A percentile compares a stretch with the other conserved stretches of the same genome.
phyloP scores from a whole-genome alignment of 30 jellyfish, hydroid and myxozoan species.

The Aurelia coerulea region DNA sequence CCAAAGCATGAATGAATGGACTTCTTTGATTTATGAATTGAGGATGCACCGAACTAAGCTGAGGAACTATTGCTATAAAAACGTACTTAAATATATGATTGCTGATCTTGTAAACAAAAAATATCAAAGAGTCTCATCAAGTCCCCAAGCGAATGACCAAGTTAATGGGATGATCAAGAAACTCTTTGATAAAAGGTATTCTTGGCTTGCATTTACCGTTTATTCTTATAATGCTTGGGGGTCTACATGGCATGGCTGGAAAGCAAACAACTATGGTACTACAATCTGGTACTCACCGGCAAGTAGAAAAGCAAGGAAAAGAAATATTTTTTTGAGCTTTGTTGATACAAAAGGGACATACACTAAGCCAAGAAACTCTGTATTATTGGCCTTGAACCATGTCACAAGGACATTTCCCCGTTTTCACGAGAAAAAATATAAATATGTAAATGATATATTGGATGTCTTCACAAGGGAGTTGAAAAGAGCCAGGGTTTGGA shows the following conservation, averaged over 20 bases:
- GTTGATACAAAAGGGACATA: slow-evolving; percentile 47
- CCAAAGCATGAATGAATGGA: slow-evolving; percentile 10
- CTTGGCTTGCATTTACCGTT: slow-evolving; percentile 11
- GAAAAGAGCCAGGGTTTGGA: background rate
- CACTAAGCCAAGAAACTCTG: too few species aligned
- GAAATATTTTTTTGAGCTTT: slow-evolving; percentile 18
- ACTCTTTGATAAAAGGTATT: background rate
- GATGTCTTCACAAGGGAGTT: background rate
- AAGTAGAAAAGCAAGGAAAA: slow-evolving; percentile 17
- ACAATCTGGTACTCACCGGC: slow-evolving; percentile 28
- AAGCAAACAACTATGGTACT: too few species aligned
- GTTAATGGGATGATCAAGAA: background rate
- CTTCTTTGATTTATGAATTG: background rate
- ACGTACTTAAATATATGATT: background rate
- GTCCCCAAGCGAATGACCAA: background rate
- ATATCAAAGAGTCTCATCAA: background rate
- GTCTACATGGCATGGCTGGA: too few species aligned
- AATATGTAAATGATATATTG: background rate
- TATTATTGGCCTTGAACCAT: too few species aligned
- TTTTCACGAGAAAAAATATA: too few species aligned
- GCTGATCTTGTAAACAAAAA: background rate
- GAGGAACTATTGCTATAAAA: background rate
- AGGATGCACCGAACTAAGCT: background rate
- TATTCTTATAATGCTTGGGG: background rate
- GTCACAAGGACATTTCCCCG: too few species aligned